These are phyloP conservation scores for Formicarius rufipectus DNA, from an alignment of 2,113 vertebrate species.

Conservation along the genomic window DNA sequence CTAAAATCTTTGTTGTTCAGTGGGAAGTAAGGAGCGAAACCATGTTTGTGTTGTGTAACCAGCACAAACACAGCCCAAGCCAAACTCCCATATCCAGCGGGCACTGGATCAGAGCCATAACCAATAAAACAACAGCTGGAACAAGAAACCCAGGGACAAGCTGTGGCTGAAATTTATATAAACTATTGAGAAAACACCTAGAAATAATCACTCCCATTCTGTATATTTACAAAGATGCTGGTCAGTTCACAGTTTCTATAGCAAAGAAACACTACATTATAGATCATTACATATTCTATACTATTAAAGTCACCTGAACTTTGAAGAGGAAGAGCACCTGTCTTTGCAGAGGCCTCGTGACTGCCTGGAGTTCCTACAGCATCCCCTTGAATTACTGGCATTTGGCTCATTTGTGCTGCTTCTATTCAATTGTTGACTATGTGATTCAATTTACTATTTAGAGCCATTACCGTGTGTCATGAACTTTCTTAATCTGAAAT, in stretches of 20 bases:
- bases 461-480: constrained; percentile 48
- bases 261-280: background rate
- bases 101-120: background rate
- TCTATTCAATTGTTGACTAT: constrained; percentile 42
- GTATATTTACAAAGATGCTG: background rate
- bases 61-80: background rate
- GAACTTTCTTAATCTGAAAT: constrained; percentile 52
- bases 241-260: background rate
- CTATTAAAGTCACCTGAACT: background rate
- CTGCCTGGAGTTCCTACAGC: constrained; percentile 10
- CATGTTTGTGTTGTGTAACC: background rate
- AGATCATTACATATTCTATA: background rate
- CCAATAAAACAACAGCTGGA: background rate
- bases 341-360: background rate
- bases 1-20: background rate
- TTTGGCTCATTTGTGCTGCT: constrained; percentile 18
- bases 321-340: background rate
- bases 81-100: background rate
- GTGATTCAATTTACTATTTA: constrained; percentile 65
- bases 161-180: background rate
- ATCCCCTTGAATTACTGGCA: background rate
- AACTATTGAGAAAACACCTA: background rate
- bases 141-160: background rate
- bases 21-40: background rate
- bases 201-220: background rate